Conservation (phyloP, 2,113 vertebrate genomes). For the Alces alces region DNA sequence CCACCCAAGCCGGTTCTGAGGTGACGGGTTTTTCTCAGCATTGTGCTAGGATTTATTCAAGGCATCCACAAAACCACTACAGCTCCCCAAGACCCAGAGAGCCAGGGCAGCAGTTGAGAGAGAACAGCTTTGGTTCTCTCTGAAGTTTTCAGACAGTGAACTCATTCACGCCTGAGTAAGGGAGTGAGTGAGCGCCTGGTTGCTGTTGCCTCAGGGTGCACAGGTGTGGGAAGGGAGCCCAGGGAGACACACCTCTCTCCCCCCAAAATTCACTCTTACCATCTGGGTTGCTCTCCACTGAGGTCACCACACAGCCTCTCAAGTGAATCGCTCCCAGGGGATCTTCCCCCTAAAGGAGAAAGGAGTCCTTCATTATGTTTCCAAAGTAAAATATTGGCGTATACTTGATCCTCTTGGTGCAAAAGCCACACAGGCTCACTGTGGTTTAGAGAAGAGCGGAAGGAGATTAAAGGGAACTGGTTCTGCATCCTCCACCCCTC, state of each 20-base stretch:
- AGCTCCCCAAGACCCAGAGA: neutral
- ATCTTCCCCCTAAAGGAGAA: slow-evolving; percentile 80
- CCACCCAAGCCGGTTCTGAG: neutral
- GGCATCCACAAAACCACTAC: neutral
- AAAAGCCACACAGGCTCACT: neutral
- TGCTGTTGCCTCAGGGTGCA: neutral
- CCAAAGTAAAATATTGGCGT: neutral
- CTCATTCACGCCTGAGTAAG: neutral
- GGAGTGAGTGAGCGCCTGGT: neutral
- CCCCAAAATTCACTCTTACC: slow-evolving; percentile 79
- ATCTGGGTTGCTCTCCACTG: slow-evolving; percentile 89
- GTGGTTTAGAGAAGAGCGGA: neutral
- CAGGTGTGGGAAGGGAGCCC: neutral
- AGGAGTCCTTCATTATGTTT: neutral
- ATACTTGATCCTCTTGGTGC: neutral
- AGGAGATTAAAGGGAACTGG: neutral
- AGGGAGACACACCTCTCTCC: neutral
- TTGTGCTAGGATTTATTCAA: neutral
- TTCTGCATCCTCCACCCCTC: neutral
- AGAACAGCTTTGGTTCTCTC: neutral
- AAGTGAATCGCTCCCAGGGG: slow-evolving; percentile 92
- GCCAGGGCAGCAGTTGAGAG: neutral
- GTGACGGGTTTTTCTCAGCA: neutral
- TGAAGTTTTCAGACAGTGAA: neutral
- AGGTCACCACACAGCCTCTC: slow-evolving; percentile 93